These are phyloP conservation scores for Pycnomerus fuliginosus DNA, from an alignment of 2,888 invertebrate species.

Conservation along the genomic window DNA sequence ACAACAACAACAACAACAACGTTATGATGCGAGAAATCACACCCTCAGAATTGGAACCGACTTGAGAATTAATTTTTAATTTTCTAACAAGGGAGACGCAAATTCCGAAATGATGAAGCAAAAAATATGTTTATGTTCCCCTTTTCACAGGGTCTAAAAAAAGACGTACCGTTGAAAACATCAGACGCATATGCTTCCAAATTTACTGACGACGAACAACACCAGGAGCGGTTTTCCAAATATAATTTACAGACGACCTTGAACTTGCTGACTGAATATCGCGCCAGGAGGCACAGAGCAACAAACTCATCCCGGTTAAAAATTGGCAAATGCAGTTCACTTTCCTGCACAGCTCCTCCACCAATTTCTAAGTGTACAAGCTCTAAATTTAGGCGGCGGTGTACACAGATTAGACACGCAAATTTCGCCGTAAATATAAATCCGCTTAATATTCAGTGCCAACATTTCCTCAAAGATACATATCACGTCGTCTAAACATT, in stretches of 20 bases:
- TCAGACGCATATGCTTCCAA: constrained; percentile 25
- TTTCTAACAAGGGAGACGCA: constrained; percentile 2
- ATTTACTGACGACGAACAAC: constrained; percentile 20
- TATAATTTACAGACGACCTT: constrained; percentile 29
- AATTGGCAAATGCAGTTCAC: constrained; percentile 10
- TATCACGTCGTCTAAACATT: no score
- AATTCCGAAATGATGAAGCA: constrained; percentile 8
- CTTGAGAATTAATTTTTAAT: neutral
- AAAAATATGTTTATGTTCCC: constrained; percentile 20
- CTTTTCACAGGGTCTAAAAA: constrained; percentile 23
- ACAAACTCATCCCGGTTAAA: constrained; percentile 23
- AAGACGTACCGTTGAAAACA: constrained; percentile 20
- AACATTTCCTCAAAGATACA: constrained; percentile 20
- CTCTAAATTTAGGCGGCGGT: constrained; percentile 21
- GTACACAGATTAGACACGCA: constrained; percentile 23
- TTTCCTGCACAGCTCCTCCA: constrained; percentile 7
- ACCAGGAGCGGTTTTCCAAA: constrained; percentile 23
- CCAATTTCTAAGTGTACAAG: constrained; percentile 9
- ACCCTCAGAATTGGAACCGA: neutral
- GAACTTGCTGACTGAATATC: constrained; percentile 27
- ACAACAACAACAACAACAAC: constrained; percentile 1
- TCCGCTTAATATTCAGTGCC: constrained; percentile 26
- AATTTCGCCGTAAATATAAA: constrained; percentile 29
- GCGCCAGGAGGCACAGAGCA: constrained; percentile 22
- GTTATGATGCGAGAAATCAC: neutral